phyloP scores from a whole-genome alignment of 2,797 vertebrate species.

The Gadopsis bispinosus region DNA sequence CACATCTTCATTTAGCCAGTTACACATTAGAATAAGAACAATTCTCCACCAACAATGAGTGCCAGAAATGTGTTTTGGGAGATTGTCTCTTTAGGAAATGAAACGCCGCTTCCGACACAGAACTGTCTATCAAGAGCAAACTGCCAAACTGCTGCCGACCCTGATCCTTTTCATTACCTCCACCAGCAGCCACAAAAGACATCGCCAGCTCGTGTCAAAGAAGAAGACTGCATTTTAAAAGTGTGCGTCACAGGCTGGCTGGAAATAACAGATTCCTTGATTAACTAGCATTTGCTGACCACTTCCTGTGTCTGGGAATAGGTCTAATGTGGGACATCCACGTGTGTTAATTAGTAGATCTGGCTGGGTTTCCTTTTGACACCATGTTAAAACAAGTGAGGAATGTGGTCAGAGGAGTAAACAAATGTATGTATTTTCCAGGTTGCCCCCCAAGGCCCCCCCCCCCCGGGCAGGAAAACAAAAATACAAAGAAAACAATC shows the following conservation, averaged over 20 bases:
- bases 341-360: slow-evolving; percentile 11
- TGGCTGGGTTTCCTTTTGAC: not conserved
- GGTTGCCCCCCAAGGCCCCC: not conserved
- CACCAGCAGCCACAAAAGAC: slow-evolving; percentile 13
- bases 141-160: not conserved
- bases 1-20: not conserved
- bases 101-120: slow-evolving; percentile 3
- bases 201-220: not conserved
- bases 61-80: not conserved
- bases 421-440: slow-evolving; percentile 21
- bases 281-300: slow-evolving; percentile 12
- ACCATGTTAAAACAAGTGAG: not conserved
- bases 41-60: not conserved
- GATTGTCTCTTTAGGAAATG: not conserved
- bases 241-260: slow-evolving; percentile 14
- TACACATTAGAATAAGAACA: not conserved
- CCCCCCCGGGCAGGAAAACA: too few relatives aligned
- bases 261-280: slow-evolving; percentile 27
- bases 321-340: not conserved
- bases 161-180: slow-evolving; percentile 5
- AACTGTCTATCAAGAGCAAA: not conserved
- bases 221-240: slow-evolving; percentile 2
- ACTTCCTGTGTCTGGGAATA: slow-evolving; percentile 2
- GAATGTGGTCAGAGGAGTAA: not conserved
- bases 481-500: not conserved